Evolutionary conservation across 1,140 invertebrate species (phyloP), one percentile per base, ranked within the genome.

Genomic region (Aplysia californica): DNA sequence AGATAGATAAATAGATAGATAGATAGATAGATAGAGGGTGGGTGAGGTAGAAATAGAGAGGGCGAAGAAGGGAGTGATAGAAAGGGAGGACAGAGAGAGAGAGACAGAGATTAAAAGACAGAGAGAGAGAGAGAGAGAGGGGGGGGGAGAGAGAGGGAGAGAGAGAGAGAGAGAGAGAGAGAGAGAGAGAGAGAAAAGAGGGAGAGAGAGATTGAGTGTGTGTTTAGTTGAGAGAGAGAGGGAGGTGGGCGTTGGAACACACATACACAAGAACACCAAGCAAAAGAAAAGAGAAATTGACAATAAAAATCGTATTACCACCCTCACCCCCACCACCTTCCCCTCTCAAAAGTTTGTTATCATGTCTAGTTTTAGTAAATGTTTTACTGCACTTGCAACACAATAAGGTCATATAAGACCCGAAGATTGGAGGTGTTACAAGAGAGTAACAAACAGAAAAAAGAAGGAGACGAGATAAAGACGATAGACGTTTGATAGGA

Each of bases 71-170:
- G n/a, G n/a, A n/a, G n/a, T n/a, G n/a, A n/a, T n/a, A n/a, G n/a
- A n/a, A 20, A 33, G 26, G 66, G 38, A 18, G 26, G 36, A 66
- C 26, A 73, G 44, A 50, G 44, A 50, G 44, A 61, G 58, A 26
- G 23, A 61, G 23, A 61, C 18, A 61, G 58, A 61, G 58, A 61
- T 15, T n/a, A 6, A 61, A 29, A 61, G 23, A 61, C 18, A 61
- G 58, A 61, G 58, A 26, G n/a, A 67, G 73, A 74, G 71, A 74
- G 71, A 74, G 71, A 74, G 71, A 74, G 56, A 74, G 71, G 65
- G 55, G 65, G 73, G 26, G 36, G 65, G 71, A 65, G 71, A 74
- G 71, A 74, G 58, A 74, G 56, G 65, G 71, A 74, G 71, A 74
- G 71, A 74, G 71, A 74, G 31, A 74, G 71, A 61, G 33, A 67